Conservation (phyloP, 1,140 invertebrate genomes). For the Ladona fulva region DNA sequence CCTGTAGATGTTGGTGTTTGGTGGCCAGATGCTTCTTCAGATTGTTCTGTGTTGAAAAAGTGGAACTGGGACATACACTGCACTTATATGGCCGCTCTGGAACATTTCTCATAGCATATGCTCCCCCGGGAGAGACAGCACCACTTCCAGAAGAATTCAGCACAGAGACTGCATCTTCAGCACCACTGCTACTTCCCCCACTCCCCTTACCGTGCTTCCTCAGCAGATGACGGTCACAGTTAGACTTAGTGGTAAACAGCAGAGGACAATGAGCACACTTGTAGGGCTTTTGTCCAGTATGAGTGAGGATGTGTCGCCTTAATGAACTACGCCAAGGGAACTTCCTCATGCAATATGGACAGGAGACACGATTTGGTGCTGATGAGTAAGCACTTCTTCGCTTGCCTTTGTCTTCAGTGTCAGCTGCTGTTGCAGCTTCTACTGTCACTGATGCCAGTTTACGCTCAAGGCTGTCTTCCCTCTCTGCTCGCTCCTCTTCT, state of each 20-base stretch:
- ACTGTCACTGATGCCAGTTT: slow-evolving; percentile 48
- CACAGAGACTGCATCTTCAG: slow-evolving; percentile 19
- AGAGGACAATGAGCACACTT: slow-evolving; percentile 86
- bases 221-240: slow-evolving; percentile 87
- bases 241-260: slow-evolving; percentile 93
- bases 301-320: slow-evolving; percentile 82
- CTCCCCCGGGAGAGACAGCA: slow-evolving; percentile 14
- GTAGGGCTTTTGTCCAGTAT: slow-evolving; percentile 93
- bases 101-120: slow-evolving; percentile 53
- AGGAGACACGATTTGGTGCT: slow-evolving; percentile 84
- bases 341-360: slow-evolving; percentile 82
- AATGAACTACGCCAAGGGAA: slow-evolving; percentile 95
- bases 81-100: slow-evolving; percentile 78
- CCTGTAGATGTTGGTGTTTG: slow-evolving; percentile 48
- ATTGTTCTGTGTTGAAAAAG: slow-evolving; percentile 72
- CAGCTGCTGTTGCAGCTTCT: slow-evolving; percentile 25
- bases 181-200: background rate
- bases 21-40: slow-evolving; percentile 65
- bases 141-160: background rate
- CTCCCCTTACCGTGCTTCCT: slow-evolving; percentile 64
- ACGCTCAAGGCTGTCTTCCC: slow-evolving; percentile 49
- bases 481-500: slow-evolving; percentile 32
- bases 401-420: slow-evolving; percentile 45
- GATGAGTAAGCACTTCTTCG: slow-evolving; percentile 93
- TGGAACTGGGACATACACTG: slow-evolving; percentile 71